A percentile compares a stretch with the other conserved stretches of the same genome.
Evolutionary conservation across 2,113 vertebrate species (phyloP).

Genomic region (Semnornis frantzii): DNA sequence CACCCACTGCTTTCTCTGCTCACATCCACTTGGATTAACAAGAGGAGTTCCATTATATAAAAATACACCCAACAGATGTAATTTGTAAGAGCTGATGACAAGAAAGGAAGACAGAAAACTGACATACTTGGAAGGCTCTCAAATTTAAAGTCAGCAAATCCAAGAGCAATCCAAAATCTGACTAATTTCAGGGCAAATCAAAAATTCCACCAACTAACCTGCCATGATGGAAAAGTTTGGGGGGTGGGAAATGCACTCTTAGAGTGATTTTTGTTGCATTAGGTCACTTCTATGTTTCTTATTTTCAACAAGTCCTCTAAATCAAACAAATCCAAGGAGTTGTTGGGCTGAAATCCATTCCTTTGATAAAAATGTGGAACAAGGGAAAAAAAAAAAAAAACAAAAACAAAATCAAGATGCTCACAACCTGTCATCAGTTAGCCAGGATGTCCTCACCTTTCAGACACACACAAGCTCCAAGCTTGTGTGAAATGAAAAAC

Average conservation of each 20-base stretch:
- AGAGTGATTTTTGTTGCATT: not conserved
- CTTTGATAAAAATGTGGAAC: not conserved
- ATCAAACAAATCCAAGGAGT: not conserved
- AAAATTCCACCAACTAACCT: not conserved
- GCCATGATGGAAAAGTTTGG: not conserved
- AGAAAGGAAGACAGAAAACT: not conserved
- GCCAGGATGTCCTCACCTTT: not conserved
- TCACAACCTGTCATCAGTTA: not conserved
- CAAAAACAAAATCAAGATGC: not conserved
- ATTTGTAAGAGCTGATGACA: not conserved
- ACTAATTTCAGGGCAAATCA: not conserved
- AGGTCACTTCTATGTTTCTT: not conserved
- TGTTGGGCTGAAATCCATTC: not conserved
- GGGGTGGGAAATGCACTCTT: not conserved
- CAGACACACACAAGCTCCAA: not conserved
- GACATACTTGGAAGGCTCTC: not conserved
- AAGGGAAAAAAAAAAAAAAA: not conserved
- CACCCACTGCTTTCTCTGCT: not conserved
- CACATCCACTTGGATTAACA: not conserved
- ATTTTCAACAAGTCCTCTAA: not conserved
- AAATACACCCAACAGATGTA: not conserved
- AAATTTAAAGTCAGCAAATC: constrained; percentile 9
- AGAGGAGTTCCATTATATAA: not conserved
- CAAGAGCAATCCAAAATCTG: constrained; percentile 10
- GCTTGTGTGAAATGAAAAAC: not conserved